A percentile compares a stretch with the other conserved stretches of the same genome.
Conservation (phyloP, 2,888 invertebrate genomes). For the Quadroppia sp. region DNA sequence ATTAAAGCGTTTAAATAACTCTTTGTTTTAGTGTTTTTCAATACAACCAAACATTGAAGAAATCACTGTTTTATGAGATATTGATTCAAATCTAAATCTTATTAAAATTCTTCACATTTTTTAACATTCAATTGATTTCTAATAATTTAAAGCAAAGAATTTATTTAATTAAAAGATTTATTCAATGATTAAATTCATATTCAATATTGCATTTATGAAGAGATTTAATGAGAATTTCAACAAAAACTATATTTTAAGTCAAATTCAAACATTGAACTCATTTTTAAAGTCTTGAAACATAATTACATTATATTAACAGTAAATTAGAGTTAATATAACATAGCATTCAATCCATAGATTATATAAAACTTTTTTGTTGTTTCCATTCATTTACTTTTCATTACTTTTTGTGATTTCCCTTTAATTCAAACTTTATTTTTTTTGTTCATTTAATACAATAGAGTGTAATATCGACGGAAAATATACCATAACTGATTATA, state of each 20-base stretch:
- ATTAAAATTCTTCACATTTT: no score
- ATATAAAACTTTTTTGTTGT: background rate
- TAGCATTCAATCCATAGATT: background rate
- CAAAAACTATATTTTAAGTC: background rate
- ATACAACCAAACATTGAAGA: no score
- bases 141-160: no score
- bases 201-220: no score
- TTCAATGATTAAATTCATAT: no score
- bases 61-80: no score
- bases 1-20: no score
- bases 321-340: background rate
- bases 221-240: no score
- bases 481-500: background rate
- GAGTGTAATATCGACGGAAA: background rate
- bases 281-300: background rate
- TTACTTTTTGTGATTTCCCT: conserved; percentile 15
- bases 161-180: no score
- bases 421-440: background rate
- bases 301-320: background rate
- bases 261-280: background rate
- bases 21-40: no score
- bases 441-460: background rate
- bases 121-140: no score
- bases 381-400: background rate
- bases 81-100: no score